These are phyloP conservation scores for Fragum sueziense DNA, from an alignment of 2,888 invertebrate genomes.

Conservation along the genomic window DNA sequence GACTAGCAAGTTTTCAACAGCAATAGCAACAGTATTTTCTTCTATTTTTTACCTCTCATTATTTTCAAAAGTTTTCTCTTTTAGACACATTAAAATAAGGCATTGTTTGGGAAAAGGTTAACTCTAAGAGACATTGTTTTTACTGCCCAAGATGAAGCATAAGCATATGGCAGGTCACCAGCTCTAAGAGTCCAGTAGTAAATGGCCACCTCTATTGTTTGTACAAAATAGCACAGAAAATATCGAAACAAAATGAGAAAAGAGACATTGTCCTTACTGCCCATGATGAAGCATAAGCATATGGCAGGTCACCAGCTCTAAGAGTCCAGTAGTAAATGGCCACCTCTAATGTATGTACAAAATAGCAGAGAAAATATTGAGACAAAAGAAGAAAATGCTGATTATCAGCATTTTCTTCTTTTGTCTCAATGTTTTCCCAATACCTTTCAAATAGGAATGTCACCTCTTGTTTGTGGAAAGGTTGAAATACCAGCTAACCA, in stretches of 20 bases:
- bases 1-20: too few relatives aligned
- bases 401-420: slow-evolving; percentile 88
- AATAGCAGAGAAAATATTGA: slow-evolving; percentile 92
- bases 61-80: too few relatives aligned
- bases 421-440: slow-evolving; percentile 95
- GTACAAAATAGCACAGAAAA: slow-evolving; percentile 90
- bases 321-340: slow-evolving; percentile 97
- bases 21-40: too few relatives aligned
- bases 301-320: slow-evolving; percentile 89
- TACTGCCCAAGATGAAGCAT: slow-evolving; percentile 86
- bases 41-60: too few relatives aligned
- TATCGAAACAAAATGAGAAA: slow-evolving; percentile 88
- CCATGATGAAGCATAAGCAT: slow-evolving; percentile 85
- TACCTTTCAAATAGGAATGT: slow-evolving; percentile 95
- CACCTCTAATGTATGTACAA: slow-evolving; percentile 92
- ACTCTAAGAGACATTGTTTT: too few relatives aligned
- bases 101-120: too few relatives aligned
- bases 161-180: slow-evolving; percentile 87
- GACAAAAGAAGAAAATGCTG: slow-evolving; percentile 85
- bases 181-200: slow-evolving; percentile 96
- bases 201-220: slow-evolving; percentile 94
- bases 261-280: too few relatives aligned
- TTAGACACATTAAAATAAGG: too few relatives aligned
- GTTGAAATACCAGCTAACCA: too few relatives aligned
- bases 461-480: too few relatives aligned